A percentile compares a stretch with the other conserved stretches of the same genome.
Conservation (phyloP, 2,113 vertebrate genomes). For the Lophius piscatorius region DNA sequence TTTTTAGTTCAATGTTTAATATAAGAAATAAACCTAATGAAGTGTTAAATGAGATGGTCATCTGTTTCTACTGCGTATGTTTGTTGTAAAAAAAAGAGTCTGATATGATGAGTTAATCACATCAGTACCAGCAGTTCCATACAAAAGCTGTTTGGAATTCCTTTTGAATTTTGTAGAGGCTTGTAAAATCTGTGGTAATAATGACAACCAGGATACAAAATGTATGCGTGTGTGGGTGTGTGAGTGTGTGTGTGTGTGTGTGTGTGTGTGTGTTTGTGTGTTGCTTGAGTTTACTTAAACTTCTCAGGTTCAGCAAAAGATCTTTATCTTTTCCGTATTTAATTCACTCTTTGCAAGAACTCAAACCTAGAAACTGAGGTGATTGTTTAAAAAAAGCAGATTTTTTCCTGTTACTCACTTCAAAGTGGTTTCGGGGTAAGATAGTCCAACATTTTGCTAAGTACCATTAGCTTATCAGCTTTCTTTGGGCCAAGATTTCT, state of each 20-base stretch:
- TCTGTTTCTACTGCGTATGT: background rate
- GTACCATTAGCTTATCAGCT: background rate
- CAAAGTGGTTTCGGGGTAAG: background rate
- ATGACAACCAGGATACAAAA: conserved; percentile 28
- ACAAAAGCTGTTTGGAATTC: conserved; percentile 33
- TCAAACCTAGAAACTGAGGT: background rate
- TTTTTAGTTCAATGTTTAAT: conserved; percentile 8
- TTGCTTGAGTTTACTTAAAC: conserved; percentile 25
- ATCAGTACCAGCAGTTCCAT: background rate
- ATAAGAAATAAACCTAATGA: background rate
- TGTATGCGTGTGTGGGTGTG: background rate
- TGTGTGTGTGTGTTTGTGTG: conserved; percentile 4
- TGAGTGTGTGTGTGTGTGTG: conserved; percentile 12
- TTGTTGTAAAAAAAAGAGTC: no score
- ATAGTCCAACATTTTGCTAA: background rate
- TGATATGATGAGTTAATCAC: background rate
- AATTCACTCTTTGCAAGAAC: background rate
- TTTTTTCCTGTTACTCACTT: background rate
- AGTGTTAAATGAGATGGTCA: background rate
- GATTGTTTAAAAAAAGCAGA: background rate
- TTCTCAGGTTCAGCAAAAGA: no score
- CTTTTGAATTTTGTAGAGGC: conserved; percentile 12
- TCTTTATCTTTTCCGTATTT: background rate
- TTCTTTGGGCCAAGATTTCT: conserved; percentile 1
- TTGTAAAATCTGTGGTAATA: conserved; percentile 35